Evolutionary conservation across 2,113 vertebrate genomes (phyloP).

Genomic region (Engraulis encrasicolus): DNA sequence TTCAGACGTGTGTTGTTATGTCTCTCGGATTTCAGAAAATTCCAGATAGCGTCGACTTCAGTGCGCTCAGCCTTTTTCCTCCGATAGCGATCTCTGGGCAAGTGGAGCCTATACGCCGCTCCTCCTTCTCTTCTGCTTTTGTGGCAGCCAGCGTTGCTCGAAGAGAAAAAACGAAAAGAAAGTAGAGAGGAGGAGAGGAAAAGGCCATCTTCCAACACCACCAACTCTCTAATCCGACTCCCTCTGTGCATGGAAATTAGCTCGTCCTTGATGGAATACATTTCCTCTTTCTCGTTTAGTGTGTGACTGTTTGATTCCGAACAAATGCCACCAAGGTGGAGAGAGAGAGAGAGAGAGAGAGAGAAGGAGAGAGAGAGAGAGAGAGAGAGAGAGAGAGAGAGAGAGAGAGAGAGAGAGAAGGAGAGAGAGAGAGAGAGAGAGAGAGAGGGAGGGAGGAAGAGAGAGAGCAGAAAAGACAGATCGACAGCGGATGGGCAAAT

Average conservation of each 20-base stretch:
- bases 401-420: background rate
- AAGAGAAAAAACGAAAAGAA: no score
- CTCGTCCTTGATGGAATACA: background rate
- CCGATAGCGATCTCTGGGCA: slow-evolving; percentile 58
- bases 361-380: background rate
- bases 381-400: background rate
- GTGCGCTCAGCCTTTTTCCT: slow-evolving; percentile 55
- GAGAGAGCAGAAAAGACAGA: no score
- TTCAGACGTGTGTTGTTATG: slow-evolving; percentile 63
- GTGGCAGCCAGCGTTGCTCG: background rate
- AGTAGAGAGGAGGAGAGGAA: no score
- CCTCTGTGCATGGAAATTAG: background rate
- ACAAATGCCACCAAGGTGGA: no score
- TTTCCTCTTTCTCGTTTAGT: background rate
- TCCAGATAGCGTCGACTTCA: slow-evolving; percentile 66
- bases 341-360: no score
- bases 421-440: no score
- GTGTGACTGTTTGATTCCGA: no score
- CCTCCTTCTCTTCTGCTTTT: background rate
- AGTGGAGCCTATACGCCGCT: no score
- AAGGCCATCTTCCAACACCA: background rate
- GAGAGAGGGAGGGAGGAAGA: background rate
- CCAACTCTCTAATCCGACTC: background rate
- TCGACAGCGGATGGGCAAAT: slow-evolving; percentile 2
- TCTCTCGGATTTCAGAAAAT: slow-evolving; percentile 68